These are phyloP conservation scores for Sciurus niger DNA, from an alignment of 2,113 vertebrate species.

Conservation along the genomic window DNA sequence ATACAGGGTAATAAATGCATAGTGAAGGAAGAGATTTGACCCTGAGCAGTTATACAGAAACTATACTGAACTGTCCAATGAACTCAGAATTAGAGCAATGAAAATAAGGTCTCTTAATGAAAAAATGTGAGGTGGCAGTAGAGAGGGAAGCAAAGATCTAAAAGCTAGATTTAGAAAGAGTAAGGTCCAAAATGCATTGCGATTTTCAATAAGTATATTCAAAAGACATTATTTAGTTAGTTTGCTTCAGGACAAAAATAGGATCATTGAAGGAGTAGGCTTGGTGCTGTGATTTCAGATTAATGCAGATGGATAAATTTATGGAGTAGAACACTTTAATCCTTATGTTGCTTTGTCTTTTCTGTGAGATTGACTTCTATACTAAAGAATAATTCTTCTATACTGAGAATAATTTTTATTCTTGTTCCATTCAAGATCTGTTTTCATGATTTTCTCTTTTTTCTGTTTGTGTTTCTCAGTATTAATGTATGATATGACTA, in stretches of 20 bases:
- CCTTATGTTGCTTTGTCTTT: background rate
- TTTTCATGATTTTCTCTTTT: background rate
- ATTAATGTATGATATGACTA: background rate
- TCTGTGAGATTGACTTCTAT: background rate
- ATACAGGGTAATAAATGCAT: background rate
- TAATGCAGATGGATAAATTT: background rate
- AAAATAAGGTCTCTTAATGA: background rate
- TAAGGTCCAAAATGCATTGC: background rate
- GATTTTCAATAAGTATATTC: background rate
- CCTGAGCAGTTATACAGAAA: background rate
- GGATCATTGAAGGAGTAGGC: background rate
- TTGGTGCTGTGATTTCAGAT: background rate
- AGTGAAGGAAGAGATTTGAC: background rate
- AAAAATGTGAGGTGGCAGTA: background rate
- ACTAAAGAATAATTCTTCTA: background rate
- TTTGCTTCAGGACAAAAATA: conserved; percentile 8
- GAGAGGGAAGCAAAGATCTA: background rate
- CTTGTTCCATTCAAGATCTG: background rate
- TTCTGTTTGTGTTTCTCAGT: background rate
- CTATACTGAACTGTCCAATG: background rate
- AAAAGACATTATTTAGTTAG: background rate
- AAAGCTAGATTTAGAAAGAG: conserved; percentile 22
- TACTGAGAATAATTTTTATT: background rate
- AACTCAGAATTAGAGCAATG: background rate
- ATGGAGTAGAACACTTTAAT: background rate